phyloP scores from a whole-genome alignment of 2,888 invertebrate genomes.

The Lithophane leautieri region DNA sequence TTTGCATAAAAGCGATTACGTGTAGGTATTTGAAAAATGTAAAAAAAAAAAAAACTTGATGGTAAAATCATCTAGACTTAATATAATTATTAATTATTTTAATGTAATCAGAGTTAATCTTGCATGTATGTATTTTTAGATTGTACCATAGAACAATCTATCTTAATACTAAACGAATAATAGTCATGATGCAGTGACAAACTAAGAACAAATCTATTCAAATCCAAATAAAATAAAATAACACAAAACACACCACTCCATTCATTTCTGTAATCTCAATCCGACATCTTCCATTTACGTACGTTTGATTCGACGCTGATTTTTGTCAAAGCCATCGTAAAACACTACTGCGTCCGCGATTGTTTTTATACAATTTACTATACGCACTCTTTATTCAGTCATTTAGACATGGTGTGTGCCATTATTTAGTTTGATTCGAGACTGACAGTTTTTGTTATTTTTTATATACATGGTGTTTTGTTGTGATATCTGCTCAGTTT shows the following conservation, averaged over 20 bases:
- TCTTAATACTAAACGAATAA: neutral
- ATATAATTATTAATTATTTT: neutral
- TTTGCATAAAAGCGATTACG: neutral
- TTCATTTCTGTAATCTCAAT: constrained; percentile 67
- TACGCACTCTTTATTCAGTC: constrained; percentile 80
- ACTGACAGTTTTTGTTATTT: constrained; percentile 86
- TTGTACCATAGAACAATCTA: neutral
- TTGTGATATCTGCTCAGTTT: constrained; percentile 81
- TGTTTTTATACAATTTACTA: constrained; percentile 89
- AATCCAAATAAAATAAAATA: neutral
- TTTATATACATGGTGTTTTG: constrained; percentile 75
- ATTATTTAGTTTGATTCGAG: constrained; percentile 87
- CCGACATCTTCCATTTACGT: constrained; percentile 86
- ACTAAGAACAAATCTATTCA: neutral
- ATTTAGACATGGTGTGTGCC: constrained; percentile 82
- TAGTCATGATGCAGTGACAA: neutral
- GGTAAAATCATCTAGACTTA: neutral
- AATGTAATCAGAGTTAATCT: neutral
- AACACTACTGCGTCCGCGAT: constrained; percentile 85
- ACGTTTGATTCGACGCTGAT: constrained; percentile 88
- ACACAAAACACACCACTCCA: constrained; percentile 66
- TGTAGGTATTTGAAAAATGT: neutral
- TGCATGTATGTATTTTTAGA: neutral
- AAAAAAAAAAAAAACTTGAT: neutral
- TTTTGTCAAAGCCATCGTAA: constrained; percentile 88